These are phyloP conservation scores for Tethya wilhelma DNA, from an alignment of 37 sponge, comb jelly and placozoan species.

Conservation along the genomic window DNA sequence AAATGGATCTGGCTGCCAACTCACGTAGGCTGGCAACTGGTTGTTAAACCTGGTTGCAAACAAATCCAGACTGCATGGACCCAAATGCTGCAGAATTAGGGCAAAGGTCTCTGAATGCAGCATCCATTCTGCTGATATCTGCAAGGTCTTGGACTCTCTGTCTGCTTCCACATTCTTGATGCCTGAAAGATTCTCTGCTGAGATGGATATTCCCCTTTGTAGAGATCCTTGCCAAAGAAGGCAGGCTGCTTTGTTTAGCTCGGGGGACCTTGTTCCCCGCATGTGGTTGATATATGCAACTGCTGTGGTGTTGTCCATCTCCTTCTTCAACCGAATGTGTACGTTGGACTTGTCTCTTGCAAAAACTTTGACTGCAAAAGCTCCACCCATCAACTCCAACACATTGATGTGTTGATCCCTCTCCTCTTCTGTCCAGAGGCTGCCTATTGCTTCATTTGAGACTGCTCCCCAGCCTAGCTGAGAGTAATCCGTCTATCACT, in stretches of 20 bases:
- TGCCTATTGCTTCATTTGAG: constrained; percentile 2
- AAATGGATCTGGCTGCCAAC: constrained; percentile 24
- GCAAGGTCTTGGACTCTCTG: neutral
- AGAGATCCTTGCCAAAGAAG: constrained; percentile 30
- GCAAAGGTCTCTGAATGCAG: constrained; percentile 1
- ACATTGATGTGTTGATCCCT: constrained; percentile 47
- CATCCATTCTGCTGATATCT: constrained; percentile 14
- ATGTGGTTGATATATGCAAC: constrained; percentile 20
- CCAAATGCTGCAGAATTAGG: neutral
- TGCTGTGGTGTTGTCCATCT: constrained; percentile 25
- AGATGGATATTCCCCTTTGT: neutral
- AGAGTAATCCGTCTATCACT: constrained; percentile 48
- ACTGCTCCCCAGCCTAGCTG: constrained; percentile 38
- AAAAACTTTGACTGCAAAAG: constrained; percentile 49
- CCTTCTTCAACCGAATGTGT: constrained; percentile 3
- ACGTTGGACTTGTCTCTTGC: constrained; percentile 8
- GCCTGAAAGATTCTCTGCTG: constrained; percentile 35
- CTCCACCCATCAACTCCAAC: constrained; percentile 57
- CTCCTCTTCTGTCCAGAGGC: constrained; percentile 48
- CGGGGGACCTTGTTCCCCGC: constrained; percentile 2
- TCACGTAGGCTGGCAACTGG: constrained; percentile 10
- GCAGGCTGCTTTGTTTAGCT: neutral
- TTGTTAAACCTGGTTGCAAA: constrained; percentile 20
- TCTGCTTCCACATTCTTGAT: constrained; percentile 17
- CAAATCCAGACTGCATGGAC: constrained; percentile 4